Evolutionary conservation across 2,113 vertebrate species (phyloP).

Genomic region (Cinclus mexicanus): DNA sequence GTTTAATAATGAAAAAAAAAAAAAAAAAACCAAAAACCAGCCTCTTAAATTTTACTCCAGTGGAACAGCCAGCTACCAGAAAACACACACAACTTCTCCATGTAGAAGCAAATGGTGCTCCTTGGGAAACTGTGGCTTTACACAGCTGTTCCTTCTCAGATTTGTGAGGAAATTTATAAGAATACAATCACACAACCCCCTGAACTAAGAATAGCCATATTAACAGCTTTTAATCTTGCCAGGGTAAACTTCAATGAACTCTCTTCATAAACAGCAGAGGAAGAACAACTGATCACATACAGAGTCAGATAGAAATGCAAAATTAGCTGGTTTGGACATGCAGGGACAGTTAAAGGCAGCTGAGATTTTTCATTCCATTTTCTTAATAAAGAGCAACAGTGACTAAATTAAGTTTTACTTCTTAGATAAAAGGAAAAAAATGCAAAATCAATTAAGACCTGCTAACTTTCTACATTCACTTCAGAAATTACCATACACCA

Average conservation of each 20-base stretch:
- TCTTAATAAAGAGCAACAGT: neutral
- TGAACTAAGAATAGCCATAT: neutral
- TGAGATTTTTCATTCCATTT: neutral
- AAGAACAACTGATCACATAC: neutral
- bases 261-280: neutral
- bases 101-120: neutral
- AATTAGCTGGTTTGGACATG: neutral
- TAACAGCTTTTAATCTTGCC: neutral
- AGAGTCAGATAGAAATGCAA: neutral
- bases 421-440: neutral
- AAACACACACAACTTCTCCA: neutral
- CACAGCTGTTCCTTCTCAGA: neutral
- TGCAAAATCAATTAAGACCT: neutral
- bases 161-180: neutral
- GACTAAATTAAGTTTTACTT: neutral
- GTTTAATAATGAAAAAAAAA: neutral
- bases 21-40: neutral
- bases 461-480: neutral
- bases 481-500: neutral
- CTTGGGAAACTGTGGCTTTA: neutral
- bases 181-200: neutral
- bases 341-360: neutral
- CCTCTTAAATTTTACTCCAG: neutral
- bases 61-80: neutral
- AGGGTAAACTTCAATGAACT: neutral